phyloP scores from a whole-genome alignment of 2,888 invertebrate genomes.

The Pachliopta kotzebuea region DNA sequence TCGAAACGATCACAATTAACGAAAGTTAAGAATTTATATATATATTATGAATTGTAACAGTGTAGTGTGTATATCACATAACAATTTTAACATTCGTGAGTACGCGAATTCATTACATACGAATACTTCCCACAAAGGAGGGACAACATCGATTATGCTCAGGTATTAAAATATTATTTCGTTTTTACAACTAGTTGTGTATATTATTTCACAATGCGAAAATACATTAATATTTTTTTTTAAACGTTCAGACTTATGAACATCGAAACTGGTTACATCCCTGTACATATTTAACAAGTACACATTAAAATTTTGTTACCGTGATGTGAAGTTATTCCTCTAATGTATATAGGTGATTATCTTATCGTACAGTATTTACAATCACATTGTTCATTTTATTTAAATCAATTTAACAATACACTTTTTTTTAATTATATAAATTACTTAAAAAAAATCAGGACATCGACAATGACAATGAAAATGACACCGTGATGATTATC shows the following conservation, averaged over 20 bases:
- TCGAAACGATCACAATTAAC: conserved; percentile 57
- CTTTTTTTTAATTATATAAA: conserved; percentile 21
- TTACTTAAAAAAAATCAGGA: conserved; percentile 19
- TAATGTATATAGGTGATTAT: conserved; percentile 25
- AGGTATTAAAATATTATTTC: conserved; percentile 77
- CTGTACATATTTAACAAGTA: conserved; percentile 77
- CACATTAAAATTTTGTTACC: conserved; percentile 73
- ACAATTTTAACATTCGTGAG: conserved; percentile 68
- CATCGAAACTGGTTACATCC: conserved; percentile 70
- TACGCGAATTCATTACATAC: conserved; percentile 46
- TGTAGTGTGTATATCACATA: conserved; percentile 68
- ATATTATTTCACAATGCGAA: conserved; percentile 77
- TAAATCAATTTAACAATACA: conserved; percentile 30
- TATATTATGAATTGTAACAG: conserved; percentile 60
- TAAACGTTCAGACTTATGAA: conserved; percentile 78
- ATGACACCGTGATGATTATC: conserved; percentile 24
- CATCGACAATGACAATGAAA: conserved; percentile 10
- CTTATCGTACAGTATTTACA: conserved; percentile 29
- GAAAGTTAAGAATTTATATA: conserved; percentile 58
- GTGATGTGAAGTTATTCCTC: conserved; percentile 68
- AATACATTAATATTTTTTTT: conserved; percentile 57
- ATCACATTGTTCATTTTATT: conserved; percentile 31
- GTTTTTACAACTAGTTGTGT: conserved; percentile 71
- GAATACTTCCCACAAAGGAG: conserved; percentile 57
- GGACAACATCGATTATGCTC: conserved; percentile 69